These are phyloP conservation scores for Phthorimaea operculella DNA, from an alignment of 1,140 invertebrate genomes.

Conservation along the genomic window DNA sequence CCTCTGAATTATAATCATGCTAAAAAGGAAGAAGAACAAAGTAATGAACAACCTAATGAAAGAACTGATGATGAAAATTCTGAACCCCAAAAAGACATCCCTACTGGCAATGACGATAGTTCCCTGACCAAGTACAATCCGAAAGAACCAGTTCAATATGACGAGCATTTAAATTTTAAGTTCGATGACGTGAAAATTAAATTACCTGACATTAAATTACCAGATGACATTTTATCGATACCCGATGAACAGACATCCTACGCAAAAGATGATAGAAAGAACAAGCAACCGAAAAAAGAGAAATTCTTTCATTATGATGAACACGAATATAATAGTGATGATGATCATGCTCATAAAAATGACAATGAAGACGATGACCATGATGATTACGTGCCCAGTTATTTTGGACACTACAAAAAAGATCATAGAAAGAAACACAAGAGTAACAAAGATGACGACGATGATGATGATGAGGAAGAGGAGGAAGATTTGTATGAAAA, in stretches of 20 bases:
- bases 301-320: conserved; percentile 27
- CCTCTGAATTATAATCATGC: conserved; percentile 59
- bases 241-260: conserved; percentile 25
- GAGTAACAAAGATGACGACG: conserved; percentile 21
- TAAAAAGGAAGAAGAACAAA: conserved; percentile 19
- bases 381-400: conserved; percentile 27
- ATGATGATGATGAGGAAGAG: conserved; percentile 31
- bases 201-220: conserved; percentile 56
- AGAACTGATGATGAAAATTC: conserved; percentile 11
- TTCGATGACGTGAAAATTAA: conserved; percentile 47
- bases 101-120: conserved; percentile 12
- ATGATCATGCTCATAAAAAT: conserved; percentile 10
- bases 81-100: conserved; percentile 6
- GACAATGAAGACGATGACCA: conserved; percentile 22
- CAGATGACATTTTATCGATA: conserved; percentile 50
- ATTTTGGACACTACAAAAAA: conserved; percentile 20
- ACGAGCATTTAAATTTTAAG: conserved; percentile 51
- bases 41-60: conserved; percentile 10
- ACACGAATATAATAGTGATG: conserved; percentile 23
- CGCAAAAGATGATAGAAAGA: conserved; percentile 21
- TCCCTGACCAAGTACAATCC: conserved; percentile 15
- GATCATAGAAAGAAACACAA: conserved; percentile 17
- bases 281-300: conserved; percentile 16
- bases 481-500: conserved; percentile 56
- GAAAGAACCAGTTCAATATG: conserved; percentile 27